These are phyloP conservation scores for Apodemia mormo DNA, from an alignment of 2,888 invertebrate genomes.

Conservation along the genomic window DNA sequence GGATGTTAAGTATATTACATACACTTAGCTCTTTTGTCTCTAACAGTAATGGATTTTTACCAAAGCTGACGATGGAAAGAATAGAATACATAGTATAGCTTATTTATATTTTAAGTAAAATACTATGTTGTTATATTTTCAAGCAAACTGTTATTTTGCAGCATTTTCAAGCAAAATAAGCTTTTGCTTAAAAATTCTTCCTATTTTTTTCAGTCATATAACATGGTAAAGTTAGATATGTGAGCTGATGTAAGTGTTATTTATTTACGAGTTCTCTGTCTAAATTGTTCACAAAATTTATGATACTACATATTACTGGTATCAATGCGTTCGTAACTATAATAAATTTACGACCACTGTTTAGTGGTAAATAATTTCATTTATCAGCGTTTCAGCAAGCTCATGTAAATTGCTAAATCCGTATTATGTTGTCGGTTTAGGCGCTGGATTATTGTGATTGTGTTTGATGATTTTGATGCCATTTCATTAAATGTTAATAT, in stretches of 20 bases:
- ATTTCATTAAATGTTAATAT: slow-evolving; percentile 15
- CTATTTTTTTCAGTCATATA: neutral
- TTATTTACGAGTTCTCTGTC: neutral
- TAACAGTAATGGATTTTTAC: no score
- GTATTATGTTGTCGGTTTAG: slow-evolving; percentile 47
- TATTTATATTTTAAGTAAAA: no score
- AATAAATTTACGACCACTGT: slow-evolving; percentile 24
- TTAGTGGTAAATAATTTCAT: slow-evolving; percentile 36
- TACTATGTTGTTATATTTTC: no score
- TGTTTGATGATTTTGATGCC: slow-evolving; percentile 49
- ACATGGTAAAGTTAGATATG: neutral
- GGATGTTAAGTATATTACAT: no score
- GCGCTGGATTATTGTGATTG: slow-evolving; percentile 58
- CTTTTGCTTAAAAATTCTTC: no score
- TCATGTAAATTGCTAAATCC: slow-evolving; percentile 51
- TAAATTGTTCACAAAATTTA: slow-evolving; percentile 1
- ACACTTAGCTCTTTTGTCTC: no score
- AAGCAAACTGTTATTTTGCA: no score
- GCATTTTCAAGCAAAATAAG: no score
- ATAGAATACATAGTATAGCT: no score
- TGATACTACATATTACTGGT: neutral
- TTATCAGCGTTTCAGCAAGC: slow-evolving; percentile 28
- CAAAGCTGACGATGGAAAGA: no score
- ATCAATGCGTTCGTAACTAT: slow-evolving; percentile 6
- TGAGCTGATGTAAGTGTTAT: neutral